Evolutionary conservation across 2,888 invertebrate genomes (phyloP).

Genomic region (Agriopis leucophaearia): DNA sequence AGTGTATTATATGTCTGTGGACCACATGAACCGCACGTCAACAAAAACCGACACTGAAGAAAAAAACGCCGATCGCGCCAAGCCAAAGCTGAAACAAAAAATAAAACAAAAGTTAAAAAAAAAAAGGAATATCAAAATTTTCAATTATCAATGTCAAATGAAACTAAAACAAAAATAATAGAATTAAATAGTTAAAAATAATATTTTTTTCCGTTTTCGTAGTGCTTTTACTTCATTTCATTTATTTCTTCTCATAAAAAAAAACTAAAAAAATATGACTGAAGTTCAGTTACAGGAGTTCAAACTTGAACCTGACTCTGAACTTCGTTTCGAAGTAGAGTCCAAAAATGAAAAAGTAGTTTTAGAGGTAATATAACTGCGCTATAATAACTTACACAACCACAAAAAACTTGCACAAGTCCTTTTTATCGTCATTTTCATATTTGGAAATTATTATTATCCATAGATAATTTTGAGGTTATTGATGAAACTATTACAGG

Average conservation of each 20-base stretch:
- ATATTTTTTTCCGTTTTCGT: neutral
- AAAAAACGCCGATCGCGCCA: too few relatives aligned
- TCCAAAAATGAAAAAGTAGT: slow-evolving; percentile 93
- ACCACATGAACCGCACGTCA: too few relatives aligned
- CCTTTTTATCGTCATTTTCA: neutral
- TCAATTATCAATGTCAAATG: neutral
- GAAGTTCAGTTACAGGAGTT: slow-evolving; percentile 89
- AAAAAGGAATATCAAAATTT: too few relatives aligned
- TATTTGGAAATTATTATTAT: too few relatives aligned
- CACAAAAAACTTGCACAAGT: neutral
- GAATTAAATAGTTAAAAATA: neutral
- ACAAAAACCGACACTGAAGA: too few relatives aligned
- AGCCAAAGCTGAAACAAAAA: too few relatives aligned
- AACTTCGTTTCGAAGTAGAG: slow-evolving; percentile 98
- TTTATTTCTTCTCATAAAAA: neutral
- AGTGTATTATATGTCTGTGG: too few relatives aligned
- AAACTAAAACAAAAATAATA: neutral
- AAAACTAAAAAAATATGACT: slow-evolving; percentile 69
- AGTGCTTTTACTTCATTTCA: too few relatives aligned
- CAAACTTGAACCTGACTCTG: slow-evolving; percentile 94
- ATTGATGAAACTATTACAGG: slow-evolving; percentile 75
- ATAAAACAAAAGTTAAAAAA: too few relatives aligned
- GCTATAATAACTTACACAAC: too few relatives aligned
- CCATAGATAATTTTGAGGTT: slow-evolving; percentile 17
- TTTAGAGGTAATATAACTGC: slow-evolving; percentile 87